phyloP scores from a whole-genome alignment of 2,888 invertebrate species.

The Brenthis ino region DNA sequence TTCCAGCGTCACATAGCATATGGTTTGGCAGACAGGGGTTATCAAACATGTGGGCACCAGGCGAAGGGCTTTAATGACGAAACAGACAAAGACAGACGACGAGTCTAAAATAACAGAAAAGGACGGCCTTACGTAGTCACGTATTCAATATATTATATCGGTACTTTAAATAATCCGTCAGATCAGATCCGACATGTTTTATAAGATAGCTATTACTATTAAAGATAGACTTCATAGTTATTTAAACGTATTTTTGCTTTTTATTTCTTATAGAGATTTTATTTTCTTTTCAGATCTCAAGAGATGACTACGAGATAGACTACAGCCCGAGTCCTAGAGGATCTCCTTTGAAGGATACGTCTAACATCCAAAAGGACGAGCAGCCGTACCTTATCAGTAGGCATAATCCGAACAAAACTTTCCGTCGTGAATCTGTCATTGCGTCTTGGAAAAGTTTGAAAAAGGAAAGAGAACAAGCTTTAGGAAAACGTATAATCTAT shows the following conservation, averaged over 20 bases:
- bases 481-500: constrained; percentile 72
- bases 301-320: constrained; percentile 75
- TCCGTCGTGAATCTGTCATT: constrained; percentile 76
- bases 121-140: constrained; percentile 51
- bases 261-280: constrained; percentile 33
- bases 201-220: constrained; percentile 37
- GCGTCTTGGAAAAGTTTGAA: constrained; percentile 79
- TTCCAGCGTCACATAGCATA: constrained; percentile 48
- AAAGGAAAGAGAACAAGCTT: constrained; percentile 74
- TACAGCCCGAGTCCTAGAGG: constrained; percentile 72
- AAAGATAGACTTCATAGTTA: constrained; percentile 1
- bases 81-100: constrained; percentile 50
- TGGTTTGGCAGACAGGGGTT: constrained; percentile 66
- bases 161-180: constrained; percentile 59
- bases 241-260: constrained; percentile 1
- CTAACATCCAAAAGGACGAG: constrained; percentile 69
- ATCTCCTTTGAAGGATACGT: constrained; percentile 74
- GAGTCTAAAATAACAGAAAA: constrained; percentile 53
- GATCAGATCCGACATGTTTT: constrained; percentile 47
- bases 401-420: constrained; percentile 78
- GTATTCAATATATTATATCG: constrained; percentile 60
- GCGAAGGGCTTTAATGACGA: constrained; percentile 68
- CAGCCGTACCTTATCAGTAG: constrained; percentile 71
- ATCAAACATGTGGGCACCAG: constrained; percentile 66
- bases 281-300: constrained; percentile 70